Percentiles rank a stretch among this genome's conserved stretches.
phyloP scores from a whole-genome alignment of 2,113 vertebrate species.

The Apodemus sylvaticus region DNA sequence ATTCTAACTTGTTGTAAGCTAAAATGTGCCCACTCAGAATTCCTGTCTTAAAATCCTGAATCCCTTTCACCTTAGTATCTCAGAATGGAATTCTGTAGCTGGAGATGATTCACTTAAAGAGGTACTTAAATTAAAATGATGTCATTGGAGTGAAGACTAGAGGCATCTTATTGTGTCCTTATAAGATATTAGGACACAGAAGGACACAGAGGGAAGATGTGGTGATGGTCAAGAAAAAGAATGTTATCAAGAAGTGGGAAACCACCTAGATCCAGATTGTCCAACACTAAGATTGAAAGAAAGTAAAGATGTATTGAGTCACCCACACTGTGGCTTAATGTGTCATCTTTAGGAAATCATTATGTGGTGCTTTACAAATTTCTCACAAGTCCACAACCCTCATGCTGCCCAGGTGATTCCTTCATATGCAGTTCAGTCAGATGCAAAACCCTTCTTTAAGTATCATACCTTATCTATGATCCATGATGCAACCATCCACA shows the following conservation, averaged over 20 bases:
- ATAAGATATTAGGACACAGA: not conserved
- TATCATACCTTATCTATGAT: not conserved
- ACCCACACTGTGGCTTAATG: not conserved
- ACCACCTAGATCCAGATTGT: accelerated
- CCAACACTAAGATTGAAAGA: not conserved
- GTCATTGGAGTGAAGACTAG: not conserved
- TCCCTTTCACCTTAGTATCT: accelerated
- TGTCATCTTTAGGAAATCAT: accelerated
- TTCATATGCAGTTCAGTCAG: not conserved
- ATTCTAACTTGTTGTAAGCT: not conserved
- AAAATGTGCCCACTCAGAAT: not conserved
- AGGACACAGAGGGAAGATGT: accelerated
- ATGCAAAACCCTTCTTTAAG: not conserved
- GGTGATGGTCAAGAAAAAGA: not conserved
- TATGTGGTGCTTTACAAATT: accelerated
- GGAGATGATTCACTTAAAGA: not conserved
- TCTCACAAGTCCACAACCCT: accelerated
- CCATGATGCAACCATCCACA: not conserved
- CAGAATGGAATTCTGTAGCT: not conserved
- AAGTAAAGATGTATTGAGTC: not conserved
- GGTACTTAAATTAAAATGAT: not conserved
- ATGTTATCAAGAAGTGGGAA: no score
- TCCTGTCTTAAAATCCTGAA: not conserved
- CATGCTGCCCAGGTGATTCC: no score
- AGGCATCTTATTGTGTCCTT: not conserved